These are phyloP conservation scores for Caenorhabditis sp. DNA, from an alignment of 2,888 invertebrate genomes.

Conservation along the genomic window DNA sequence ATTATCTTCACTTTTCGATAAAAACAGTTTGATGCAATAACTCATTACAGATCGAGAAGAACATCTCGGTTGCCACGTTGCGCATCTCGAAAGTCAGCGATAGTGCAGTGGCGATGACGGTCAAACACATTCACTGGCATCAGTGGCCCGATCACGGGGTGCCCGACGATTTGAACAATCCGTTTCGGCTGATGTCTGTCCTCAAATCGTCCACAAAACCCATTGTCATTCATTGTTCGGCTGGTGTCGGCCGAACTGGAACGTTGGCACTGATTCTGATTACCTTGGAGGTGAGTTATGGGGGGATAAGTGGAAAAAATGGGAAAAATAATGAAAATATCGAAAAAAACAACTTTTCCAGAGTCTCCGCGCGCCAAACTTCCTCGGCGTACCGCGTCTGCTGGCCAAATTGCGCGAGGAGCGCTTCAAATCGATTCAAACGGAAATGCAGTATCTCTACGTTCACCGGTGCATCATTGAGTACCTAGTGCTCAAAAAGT, in stretches of 20 bases:
- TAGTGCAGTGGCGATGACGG: conserved; percentile 7
- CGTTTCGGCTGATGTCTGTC: conserved; percentile 15
- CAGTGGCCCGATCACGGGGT: conserved; percentile 66
- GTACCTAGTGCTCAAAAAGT: conserved; percentile 54
- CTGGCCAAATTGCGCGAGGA: conserved; percentile 62
- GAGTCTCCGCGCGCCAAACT: conserved; percentile 22
- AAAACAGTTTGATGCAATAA: not conserved
- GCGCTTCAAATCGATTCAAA: conserved; percentile 63
- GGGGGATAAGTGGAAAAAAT: not conserved
- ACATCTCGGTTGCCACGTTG: conserved; percentile 20
- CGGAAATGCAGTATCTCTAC: conserved; percentile 72
- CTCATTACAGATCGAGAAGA: conserved; percentile 46
- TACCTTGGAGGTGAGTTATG: conserved; percentile 21
- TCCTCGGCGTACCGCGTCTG: conserved; percentile 46
- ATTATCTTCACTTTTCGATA: not conserved
- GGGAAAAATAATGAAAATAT: no score
- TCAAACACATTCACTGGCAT: conserved; percentile 56
- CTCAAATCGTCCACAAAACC: conserved; percentile 14
- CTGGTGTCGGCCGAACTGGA: conserved; percentile 58
- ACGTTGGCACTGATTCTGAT: conserved; percentile 50
- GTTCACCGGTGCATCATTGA: conserved; percentile 70
- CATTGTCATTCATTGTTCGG: conserved; percentile 56
- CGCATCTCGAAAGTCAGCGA: conserved; percentile 31
- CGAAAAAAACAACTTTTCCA: not conserved
- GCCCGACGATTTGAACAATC: conserved; percentile 39